These are phyloP conservation scores for Sarotherodon lohbergeri DNA, from an alignment of 2,113 vertebrate genomes.

Conservation along the genomic window DNA sequence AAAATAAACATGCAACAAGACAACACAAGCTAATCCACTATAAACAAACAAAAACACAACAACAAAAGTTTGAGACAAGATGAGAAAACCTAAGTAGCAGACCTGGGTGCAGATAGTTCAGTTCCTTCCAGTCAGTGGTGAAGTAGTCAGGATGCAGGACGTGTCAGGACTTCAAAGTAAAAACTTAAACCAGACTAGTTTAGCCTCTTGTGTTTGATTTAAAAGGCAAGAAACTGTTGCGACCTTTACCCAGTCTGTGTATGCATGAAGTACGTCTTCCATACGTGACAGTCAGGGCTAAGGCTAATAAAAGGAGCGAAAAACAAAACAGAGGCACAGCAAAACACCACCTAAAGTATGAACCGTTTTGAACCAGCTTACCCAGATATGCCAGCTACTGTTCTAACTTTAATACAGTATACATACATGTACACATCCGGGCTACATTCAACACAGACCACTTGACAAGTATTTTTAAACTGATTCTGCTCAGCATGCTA, in stretches of 20 bases:
- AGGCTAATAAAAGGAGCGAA: neutral
- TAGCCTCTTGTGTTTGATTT: neutral
- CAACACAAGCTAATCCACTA: conserved; percentile 36
- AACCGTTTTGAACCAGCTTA: neutral
- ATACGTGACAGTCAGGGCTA: neutral
- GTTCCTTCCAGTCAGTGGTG: neutral
- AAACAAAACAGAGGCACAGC: neutral
- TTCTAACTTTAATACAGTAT: conserved; percentile 26
- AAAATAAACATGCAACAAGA: conserved; percentile 60
- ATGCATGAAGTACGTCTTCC: neutral
- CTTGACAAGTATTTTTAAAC: neutral
- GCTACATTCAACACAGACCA: conserved; percentile 11
- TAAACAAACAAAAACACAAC: neutral
- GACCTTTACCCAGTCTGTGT: neutral
- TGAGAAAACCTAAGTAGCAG: conserved; percentile 36
- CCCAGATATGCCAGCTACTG: conserved; percentile 4
- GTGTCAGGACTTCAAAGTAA: neutral
- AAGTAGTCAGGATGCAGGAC: neutral
- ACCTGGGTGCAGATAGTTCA: neutral
- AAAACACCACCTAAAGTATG: neutral
- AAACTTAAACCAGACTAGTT: neutral
- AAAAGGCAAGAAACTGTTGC: neutral
- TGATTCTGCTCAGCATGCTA: neutral
- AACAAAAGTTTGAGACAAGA: neutral
- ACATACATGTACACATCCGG: conserved; percentile 20